phyloP scores from a whole-genome alignment of 2,113 vertebrate genomes.

The Orycteropus afer region DNA sequence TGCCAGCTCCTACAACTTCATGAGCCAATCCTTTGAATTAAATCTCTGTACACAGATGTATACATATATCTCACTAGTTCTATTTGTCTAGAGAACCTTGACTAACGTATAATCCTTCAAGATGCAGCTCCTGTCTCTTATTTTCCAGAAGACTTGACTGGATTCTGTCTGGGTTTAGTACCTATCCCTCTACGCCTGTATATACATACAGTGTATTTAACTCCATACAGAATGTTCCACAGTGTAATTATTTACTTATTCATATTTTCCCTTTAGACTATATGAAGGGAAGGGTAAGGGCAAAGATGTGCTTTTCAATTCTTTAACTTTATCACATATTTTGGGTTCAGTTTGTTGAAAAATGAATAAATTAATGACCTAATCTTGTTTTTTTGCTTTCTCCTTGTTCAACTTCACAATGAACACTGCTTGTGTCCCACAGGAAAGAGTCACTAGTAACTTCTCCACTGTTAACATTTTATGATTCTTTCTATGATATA shows the following conservation, averaged over 20 bases:
- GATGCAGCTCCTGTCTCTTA: not conserved
- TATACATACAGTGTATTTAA: not conserved
- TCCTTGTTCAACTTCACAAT: conserved; percentile 9
- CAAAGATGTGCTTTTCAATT: not conserved
- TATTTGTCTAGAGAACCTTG: no score
- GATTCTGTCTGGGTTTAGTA: not conserved
- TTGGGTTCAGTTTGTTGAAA: not conserved
- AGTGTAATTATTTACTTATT: not conserved
- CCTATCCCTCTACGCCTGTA: no score
- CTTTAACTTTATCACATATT: conserved; percentile 2
- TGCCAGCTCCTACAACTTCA: no score
- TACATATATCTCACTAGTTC: no score
- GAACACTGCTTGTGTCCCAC: not conserved
- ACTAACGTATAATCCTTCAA: not conserved
- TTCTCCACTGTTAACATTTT: not conserved
- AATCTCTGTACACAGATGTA: no score
- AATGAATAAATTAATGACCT: not conserved
- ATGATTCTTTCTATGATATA: not conserved
- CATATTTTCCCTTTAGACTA: not conserved
- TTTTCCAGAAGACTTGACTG: not conserved
- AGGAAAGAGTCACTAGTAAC: not conserved
- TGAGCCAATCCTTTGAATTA: no score
- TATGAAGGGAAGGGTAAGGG: not conserved
- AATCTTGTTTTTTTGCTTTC: conserved; percentile 4
- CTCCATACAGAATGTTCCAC: not conserved